Base-by-base conservation (phyloP, 2,113 vertebrate species). In the Paramisgurnus dabryanus region DNA sequence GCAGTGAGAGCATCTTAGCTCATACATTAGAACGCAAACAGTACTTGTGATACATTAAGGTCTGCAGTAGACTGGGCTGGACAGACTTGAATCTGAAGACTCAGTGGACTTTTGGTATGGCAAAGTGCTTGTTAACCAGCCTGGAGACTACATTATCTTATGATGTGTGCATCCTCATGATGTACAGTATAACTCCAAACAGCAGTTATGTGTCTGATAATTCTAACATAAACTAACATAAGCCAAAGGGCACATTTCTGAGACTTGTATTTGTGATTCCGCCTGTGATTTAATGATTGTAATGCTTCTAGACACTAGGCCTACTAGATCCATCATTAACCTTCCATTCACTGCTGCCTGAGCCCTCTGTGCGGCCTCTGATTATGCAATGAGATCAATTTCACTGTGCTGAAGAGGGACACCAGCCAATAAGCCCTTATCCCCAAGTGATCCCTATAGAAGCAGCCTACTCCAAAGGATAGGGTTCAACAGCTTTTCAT, bases 301-400 rank as follows among this genome's bases (percentile, higher is more conserved):
- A 58, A 68, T 87, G 76, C 78, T 86, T 83, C 53, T 55, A 47
- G 60, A 72, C 80, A 60, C 82, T 41, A 60, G 78, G 69, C 69
- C 76, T 77, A 39, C 63, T 66, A 78, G 41, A 13, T 47, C 68
- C 63, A 71, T 61, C 22, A 74, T 69, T 60, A 79, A 81, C 83
- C 85, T 86, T 78, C 78, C 40, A 57, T 41, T 76, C 80, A 68
- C 64, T 70, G 86, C 89, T 89, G 85, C 85, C 89, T 88, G 85
- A 89, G 83, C 80, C 87, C 75, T 85, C 72, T 58, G 63, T 84
- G 82, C 87, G 86, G 84, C 75, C 82, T 80, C 63, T 39, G 82
- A 63, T 82, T 89, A 91, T 92, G 90, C 89, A 92, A 91, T 88
- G 82, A 81, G 85, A 88, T 86, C 86, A 87, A 81, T 41, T 69